phyloP scores from a whole-genome alignment of 2,888 invertebrate species.

The Epinotia nisella region DNA sequence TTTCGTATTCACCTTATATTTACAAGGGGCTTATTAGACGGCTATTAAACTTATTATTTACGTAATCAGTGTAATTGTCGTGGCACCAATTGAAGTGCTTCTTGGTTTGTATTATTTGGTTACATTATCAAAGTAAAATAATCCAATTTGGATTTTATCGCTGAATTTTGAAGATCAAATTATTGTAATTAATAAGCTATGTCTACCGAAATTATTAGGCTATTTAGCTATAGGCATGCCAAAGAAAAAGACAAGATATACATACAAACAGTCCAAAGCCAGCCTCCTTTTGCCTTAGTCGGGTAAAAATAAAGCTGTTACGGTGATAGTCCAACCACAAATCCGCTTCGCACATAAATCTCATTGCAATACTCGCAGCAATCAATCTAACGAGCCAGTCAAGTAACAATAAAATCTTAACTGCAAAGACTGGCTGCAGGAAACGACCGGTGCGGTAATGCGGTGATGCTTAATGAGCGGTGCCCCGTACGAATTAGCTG shows the following conservation, averaged over 20 bases:
- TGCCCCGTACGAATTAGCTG: conserved; percentile 78
- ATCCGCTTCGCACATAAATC: conserved; percentile 27
- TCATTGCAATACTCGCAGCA: conserved; percentile 10
- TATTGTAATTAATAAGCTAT: not conserved
- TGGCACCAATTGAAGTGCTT: conserved; percentile 53
- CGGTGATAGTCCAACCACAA: not conserved
- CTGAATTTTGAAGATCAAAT: not conserved
- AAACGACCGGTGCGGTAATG: conserved; percentile 29
- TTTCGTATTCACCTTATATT: conserved; percentile 56
- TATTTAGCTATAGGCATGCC: too few relatives aligned
- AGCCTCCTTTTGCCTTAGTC: too few relatives aligned
- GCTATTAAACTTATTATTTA: conserved; percentile 63
- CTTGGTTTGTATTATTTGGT: conserved; percentile 5
- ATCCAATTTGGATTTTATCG: conserved; percentile 12
- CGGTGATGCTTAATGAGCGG: conserved; percentile 51
- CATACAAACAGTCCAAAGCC: too few relatives aligned
- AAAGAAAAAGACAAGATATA: too few relatives aligned
- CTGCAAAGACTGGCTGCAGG: conserved; percentile 18
- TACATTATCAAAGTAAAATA: not conserved
- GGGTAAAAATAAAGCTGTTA: not conserved
- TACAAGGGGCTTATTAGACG: conserved; percentile 68
- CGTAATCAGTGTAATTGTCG: conserved; percentile 59
- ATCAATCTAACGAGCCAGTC: conserved; percentile 32
- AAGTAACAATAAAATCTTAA: conserved; percentile 40
- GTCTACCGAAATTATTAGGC: too few relatives aligned